Evolutionary conservation across 1,140 invertebrate species (phyloP), one percentile per base, ranked within the genome.

Genomic region (Stratiolaelaps scimitus): DNA sequence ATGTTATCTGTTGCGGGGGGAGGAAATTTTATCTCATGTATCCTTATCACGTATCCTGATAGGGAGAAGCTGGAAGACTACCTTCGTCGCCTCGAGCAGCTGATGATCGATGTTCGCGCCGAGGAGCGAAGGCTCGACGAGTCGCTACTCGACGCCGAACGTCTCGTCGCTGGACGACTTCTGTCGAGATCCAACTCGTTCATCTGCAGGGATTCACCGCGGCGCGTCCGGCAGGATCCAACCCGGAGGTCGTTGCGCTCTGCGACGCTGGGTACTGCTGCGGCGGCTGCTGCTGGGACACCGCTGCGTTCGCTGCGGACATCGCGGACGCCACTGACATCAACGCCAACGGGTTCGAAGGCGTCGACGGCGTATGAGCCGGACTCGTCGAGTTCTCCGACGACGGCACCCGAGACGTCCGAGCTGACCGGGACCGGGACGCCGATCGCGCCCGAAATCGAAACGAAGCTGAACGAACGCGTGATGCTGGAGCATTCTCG

Each of bases 401-500:
- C 26, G 53, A 60, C 15, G 53, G 53, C 26, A 60, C 23, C 34
- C 53, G 53, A 26, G 53, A 60, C 53, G 53, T 60, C 53, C 53
- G 4, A 15, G 0, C 53, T 5, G 53, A 60, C 26, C 53, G 34
- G 34, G 53, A 26, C 53, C 53, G 53, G 26, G 26, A 29, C 53
- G 53, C 53, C 23, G 53, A 60, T 34, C 53, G 13, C 2, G 53
- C 23, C 15, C 53, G 53, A 34, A 20, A 26, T 26, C 53, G 53
- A 17, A 60, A 34, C 17, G 53, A 60, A 26, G 26, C 53, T 60
- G 53, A 60, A 60, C 53, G 53, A 60, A 26, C 53, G 23, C 23
- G 53, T 60, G 53, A 60, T 60, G 53, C 15, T 60, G 26, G 53
- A 60, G 26, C 53, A 60, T 60, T 60, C 53, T 60, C 53, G 53